Base-by-base conservation (phyloP, 35 echinoderm and acorn worm species). In the Anneissia japonica region DNA sequence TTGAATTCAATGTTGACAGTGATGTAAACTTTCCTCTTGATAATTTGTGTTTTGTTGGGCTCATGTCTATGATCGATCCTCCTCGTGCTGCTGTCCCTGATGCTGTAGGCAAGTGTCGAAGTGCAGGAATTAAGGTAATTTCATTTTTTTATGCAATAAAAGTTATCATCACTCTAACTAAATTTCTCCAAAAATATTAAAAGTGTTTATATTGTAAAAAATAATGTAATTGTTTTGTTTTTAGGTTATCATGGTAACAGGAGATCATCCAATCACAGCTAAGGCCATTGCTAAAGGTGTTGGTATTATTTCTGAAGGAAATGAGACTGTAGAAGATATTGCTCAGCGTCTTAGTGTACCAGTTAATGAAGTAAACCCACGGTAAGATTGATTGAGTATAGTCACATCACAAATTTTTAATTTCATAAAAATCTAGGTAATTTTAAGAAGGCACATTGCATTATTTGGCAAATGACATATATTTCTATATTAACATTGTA, bases 261-360 rank as follows among this genome's bases (percentile, higher is more conserved):
- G 96, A 87, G 96, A 99, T 82, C 96, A 99, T 87, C 96, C 96
- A 28, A 99, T 99, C 92, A 99, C 96, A 79, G 96, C 96, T 64
- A 99, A 99, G 75, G 96, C 96, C 34, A 99, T 99, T 46, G 96
- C 96, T 37, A 99, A 99, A 80, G 96, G 96, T 84, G 96, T 99
- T 16, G 96, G 96, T 34, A 99, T 99, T 80, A 99, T 99, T 82
- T 99, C 96, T 35, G 96, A 99, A 77, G 96, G 96, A 0, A 99
- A 99, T 79, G 92, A 99, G 83, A 99, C 96, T 12, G 72, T 90
- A 26, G 92, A 99, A 78, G 95, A 99, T 36, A 89, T 99, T 32
- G 96, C 96, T 74, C 77, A 87, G 26, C 88, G 92, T 11, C 82
- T 46, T 0, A 76, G 81, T 28, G 81, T 91, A 46, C 84, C 89